Base-by-base conservation (phyloP, 2,797 vertebrate genomes). In the Alcedo quadribrachys region DNA sequence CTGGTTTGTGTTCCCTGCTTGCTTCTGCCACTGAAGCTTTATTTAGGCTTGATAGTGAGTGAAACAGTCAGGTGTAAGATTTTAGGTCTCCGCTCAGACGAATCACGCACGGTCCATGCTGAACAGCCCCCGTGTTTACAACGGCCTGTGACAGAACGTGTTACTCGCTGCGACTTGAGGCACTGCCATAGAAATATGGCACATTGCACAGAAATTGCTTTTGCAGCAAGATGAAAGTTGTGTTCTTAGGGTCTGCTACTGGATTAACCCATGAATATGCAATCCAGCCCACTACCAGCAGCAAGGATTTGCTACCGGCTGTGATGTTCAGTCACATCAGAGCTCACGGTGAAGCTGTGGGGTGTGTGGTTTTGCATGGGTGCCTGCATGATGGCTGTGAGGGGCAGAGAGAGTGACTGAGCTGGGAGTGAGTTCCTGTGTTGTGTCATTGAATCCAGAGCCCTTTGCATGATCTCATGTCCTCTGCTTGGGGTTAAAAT, bases 31-130 rank as follows among this genome's bases (percentile, higher is more conserved):
- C 16, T 8, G 73, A 80, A 76, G 94, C 83, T 96, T 96, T 93
- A 87, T 90, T 96, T 80, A 83, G 89, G 68, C 84, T 95, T 96
- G 96, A 95, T 84, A 89, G 92, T 96, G 92, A 97, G 91, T 4
- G 22, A 85, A 97, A 92, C 87, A 93, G 94, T 91, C 93, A 97
- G 91, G 89, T 96, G 95, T 95, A 96, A 95, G 94, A 95, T 94
- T 96, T 95, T 91, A 96, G 83, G 85, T 92, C 95, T 96, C 85
- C 0, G 24, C 90, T 94, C 70, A 94, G 95, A 92, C 2, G 75
- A 92, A 82, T 93, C 12, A 7, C 3, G 75, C 79, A 2, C 0
- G 11, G 79, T 81, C 57, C 69, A 19, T 2, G 70, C 67, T 7
- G 66, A 94, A 93, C 91, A 92, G 84, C 79, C 68, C 6, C 15